A percentile compares a stretch with the other conserved stretches of the same genome.
Conservation (phyloP, 1,140 invertebrate species). For the Solenopsis invicta region DNA sequence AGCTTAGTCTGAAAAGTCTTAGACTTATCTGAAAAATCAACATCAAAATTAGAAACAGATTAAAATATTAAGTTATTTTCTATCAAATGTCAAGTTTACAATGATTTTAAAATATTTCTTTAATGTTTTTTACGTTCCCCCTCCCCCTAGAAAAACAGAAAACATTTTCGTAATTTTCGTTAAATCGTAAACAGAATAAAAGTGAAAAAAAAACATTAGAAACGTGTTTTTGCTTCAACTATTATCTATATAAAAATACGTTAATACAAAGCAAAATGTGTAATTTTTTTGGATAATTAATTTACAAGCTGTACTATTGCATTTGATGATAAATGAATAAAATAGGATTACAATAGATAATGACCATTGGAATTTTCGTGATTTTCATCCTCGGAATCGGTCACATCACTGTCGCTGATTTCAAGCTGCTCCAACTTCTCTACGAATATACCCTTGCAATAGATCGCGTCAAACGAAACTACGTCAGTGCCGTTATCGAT, state of each 20-base stretch:
- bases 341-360: background rate
- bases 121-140: background rate
- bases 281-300: background rate
- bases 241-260: background rate
- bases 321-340: background rate
- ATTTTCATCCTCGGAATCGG: no score
- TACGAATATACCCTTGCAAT: no score
- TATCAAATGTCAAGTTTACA: background rate
- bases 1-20: background rate
- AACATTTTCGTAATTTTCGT: background rate
- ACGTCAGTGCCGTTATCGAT: no score
- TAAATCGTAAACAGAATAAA: background rate
- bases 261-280: background rate
- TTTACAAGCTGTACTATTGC: background rate
- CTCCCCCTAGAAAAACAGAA: background rate
- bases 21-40: background rate
- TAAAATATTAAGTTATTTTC: background rate
- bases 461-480: no score
- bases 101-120: background rate
- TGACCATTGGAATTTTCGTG: no score
- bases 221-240: background rate
- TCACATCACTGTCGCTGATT: no score
- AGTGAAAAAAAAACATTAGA: background rate
- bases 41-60: background rate
- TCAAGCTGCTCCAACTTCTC: no score